Conservation (phyloP, 2,797 vertebrate genomes). For the Cygnus olor region DNA sequence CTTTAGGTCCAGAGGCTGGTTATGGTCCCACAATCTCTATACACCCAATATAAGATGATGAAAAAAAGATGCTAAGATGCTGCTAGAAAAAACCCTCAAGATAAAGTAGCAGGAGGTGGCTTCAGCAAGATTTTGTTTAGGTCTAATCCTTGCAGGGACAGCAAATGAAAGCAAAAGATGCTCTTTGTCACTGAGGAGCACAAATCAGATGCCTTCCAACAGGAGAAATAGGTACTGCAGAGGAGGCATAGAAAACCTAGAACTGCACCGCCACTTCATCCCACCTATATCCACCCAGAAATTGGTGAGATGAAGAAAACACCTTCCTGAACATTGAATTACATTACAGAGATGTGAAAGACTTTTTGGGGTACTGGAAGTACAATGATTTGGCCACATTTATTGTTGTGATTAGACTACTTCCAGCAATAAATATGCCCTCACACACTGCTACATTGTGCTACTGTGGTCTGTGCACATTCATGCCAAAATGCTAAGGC, state of each 20-base stretch:
- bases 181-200: background rate
- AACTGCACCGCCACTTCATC: background rate
- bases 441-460: background rate
- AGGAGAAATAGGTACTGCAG: background rate
- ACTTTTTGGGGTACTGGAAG: background rate
- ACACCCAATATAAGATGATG: background rate
- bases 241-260: background rate
- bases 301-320: background rate
- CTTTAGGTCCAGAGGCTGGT: background rate
- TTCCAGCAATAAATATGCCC: background rate
- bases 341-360: background rate
- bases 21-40: background rate
- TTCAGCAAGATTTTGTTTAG: background rate
- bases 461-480: background rate
- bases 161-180: background rate
- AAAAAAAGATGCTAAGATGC: background rate
- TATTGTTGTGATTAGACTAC: background rate
- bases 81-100: background rate
- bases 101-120: background rate
- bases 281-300: too few species aligned
- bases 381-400: background rate
- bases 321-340: background rate
- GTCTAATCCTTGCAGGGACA: background rate
- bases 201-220: background rate
- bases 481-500: slow-evolving; percentile 2